Percentiles rank a stretch among this genome's conserved stretches.
phyloP scores from a whole-genome alignment of 92 coral and sea anemone genomes.

The Meandrina meandrites region DNA sequence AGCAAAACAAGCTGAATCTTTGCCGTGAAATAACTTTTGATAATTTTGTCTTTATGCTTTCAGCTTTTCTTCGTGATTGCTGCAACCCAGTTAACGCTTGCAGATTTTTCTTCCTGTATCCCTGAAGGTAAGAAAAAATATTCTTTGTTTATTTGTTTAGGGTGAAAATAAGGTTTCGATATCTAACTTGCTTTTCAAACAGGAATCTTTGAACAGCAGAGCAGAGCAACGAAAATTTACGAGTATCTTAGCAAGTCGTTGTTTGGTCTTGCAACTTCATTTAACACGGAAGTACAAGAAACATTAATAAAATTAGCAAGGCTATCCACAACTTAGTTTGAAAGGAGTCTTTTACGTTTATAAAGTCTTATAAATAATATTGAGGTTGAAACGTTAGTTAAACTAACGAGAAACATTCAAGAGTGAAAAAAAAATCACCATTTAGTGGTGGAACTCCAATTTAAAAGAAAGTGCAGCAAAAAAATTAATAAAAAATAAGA shows the following conservation, averaged over 20 bases:
- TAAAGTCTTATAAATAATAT: too few species aligned
- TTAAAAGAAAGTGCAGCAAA: too few species aligned
- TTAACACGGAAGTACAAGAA: neutral
- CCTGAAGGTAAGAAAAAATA: conserved; percentile 32
- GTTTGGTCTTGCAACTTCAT: neutral
- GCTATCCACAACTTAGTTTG: neutral
- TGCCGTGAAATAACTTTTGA: neutral
- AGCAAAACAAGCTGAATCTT: neutral
- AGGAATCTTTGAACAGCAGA: neutral
- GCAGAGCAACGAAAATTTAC: neutral
- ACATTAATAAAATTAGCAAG: neutral
- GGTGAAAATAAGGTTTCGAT: neutral
- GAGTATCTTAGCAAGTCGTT: neutral
- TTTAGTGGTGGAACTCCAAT: neutral
- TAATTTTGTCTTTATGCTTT: neutral
- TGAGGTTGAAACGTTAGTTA: neutral
- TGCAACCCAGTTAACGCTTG: neutral
- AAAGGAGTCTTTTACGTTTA: neutral
- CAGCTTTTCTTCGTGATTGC: conserved; percentile 16
- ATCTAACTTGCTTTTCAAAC: neutral
- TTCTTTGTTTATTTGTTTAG: neutral
- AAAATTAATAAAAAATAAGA: too few species aligned
- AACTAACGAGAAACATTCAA: neutral
- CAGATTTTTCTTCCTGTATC: conserved; percentile 20
- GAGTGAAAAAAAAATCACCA: neutral